Evolutionary conservation across 2,797 vertebrate genomes (phyloP).

Genomic region (Oreonectes daqikongensis): DNA sequence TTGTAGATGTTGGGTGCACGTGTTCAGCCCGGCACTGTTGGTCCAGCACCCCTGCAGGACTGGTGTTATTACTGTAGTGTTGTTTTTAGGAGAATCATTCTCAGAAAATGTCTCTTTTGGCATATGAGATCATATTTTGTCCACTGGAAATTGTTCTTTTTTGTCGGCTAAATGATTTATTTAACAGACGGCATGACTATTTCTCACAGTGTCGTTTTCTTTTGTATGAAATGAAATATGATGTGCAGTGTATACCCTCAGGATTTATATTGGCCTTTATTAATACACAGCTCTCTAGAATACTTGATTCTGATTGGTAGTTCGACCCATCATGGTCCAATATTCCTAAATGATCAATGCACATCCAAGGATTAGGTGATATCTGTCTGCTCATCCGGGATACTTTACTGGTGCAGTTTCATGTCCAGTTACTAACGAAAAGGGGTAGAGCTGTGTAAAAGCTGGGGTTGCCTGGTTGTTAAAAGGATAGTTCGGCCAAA

Average conservation of each 20-base stretch:
- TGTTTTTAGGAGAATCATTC: not conserved
- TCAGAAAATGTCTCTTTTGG: not conserved
- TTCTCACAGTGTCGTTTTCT: not conserved
- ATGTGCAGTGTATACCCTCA: not conserved
- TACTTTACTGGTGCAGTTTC: not conserved
- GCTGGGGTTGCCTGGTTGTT: too few relatives aligned
- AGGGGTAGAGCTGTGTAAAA: not conserved
- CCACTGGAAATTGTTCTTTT: not conserved
- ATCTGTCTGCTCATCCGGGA: not conserved
- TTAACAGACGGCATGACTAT: too few relatives aligned
- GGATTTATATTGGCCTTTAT: not conserved
- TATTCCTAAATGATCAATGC: not conserved
- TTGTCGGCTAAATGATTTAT: not conserved
- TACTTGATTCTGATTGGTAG: not conserved
- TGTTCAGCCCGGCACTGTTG: not conserved
- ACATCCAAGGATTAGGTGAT: not conserved
- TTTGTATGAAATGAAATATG: not conserved
- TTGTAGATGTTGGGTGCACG: not conserved
- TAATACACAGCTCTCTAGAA: not conserved
- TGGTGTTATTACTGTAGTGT: not conserved
- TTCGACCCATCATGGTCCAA: not conserved
- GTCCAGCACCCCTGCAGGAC: conserved; percentile 5
- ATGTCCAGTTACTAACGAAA: not conserved
- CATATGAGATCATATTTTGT: not conserved
- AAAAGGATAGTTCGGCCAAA: too few relatives aligned